Conservation (phyloP, 1,140 invertebrate species). For the Ganaspis sp. region DNA sequence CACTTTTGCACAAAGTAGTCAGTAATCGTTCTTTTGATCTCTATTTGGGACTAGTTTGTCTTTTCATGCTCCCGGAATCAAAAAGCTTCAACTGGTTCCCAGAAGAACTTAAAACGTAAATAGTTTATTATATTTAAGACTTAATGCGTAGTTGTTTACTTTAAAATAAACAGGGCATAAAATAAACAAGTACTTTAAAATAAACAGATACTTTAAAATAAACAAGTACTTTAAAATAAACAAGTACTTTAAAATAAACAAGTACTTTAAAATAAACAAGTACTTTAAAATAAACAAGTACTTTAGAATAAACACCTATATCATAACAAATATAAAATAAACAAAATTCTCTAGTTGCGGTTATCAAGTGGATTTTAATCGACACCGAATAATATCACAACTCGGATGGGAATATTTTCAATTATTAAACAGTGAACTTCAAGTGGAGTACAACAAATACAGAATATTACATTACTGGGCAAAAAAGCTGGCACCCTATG, state of each 20-base stretch:
- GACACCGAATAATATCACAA: conserved; percentile 55
- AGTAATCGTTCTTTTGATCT: conserved; percentile 59
- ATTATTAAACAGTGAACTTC: conserved; percentile 48
- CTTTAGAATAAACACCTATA: too few relatives aligned
- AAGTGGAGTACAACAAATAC: conserved; percentile 47
- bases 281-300: too few relatives aligned
- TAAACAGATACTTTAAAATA: too few relatives aligned
- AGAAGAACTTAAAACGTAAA: conserved; percentile 51
- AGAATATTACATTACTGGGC: conserved; percentile 64
- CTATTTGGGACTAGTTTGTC: conserved; percentile 59
- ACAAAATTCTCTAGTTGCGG: conserved; percentile 42
- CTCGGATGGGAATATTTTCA: conserved; percentile 64
- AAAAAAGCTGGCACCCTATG: conserved; percentile 56
- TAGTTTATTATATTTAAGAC: conserved; percentile 28
- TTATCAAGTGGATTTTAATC: conserved; percentile 51
- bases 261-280: too few relatives aligned
- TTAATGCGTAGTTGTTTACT: too few relatives aligned
- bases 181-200: too few relatives aligned
- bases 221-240: too few relatives aligned
- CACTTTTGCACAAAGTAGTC: conserved; percentile 63
- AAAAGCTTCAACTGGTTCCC: conserved; percentile 55
- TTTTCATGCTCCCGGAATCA: conserved; percentile 56
- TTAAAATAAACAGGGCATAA: too few relatives aligned
- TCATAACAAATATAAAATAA: too few relatives aligned
- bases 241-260: too few relatives aligned